phyloP scores from a whole-genome alignment of 2,888 invertebrate genomes.

The Hirtodrosophila trivittata region DNA sequence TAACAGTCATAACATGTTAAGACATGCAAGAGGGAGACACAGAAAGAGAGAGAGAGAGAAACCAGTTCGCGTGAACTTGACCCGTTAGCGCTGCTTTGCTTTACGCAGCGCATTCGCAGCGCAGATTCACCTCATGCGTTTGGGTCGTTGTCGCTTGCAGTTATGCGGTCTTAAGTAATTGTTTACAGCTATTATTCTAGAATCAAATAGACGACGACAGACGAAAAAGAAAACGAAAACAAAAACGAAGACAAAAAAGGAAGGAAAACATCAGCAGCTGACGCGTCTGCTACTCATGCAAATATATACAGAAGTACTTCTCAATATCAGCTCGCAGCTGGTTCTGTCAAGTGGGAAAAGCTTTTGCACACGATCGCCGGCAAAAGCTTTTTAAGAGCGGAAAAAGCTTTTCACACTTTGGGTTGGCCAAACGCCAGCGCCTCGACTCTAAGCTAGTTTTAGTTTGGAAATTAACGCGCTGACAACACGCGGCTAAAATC shows the following conservation, averaged over 20 bases:
- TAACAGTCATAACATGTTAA: conserved; percentile 3
- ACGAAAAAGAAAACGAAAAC: conserved; percentile 1
- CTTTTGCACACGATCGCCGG: conserved; percentile 45
- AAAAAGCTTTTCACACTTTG: conserved; percentile 35
- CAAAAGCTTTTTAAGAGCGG: conserved; percentile 27
- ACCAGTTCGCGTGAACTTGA: conserved; percentile 64
- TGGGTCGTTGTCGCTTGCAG: conserved; percentile 23
- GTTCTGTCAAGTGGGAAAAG: conserved; percentile 28
- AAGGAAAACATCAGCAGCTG: conserved; percentile 36
- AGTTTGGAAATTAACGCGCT: conserved; percentile 61
- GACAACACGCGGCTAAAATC: conserved; percentile 40
- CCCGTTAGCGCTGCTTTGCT: conserved; percentile 29
- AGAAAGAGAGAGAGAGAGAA: conserved; percentile 9
- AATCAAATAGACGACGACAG: conserved; percentile 2
- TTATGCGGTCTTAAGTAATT: conserved; percentile 45
- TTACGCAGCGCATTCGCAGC: not conserved
- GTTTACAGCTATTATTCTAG: conserved; percentile 63
- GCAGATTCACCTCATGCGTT: conserved; percentile 10
- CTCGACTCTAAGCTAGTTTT: conserved; percentile 65
- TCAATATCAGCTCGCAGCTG: not conserved
- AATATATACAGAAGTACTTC: too few relatives aligned
- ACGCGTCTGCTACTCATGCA: not conserved
- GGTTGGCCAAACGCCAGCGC: conserved; percentile 15
- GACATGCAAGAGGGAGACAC: not conserved
- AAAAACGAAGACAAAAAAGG: too few relatives aligned